Conservation (phyloP, 2,888 invertebrate species). For the Cerceris rybyensis region DNA sequence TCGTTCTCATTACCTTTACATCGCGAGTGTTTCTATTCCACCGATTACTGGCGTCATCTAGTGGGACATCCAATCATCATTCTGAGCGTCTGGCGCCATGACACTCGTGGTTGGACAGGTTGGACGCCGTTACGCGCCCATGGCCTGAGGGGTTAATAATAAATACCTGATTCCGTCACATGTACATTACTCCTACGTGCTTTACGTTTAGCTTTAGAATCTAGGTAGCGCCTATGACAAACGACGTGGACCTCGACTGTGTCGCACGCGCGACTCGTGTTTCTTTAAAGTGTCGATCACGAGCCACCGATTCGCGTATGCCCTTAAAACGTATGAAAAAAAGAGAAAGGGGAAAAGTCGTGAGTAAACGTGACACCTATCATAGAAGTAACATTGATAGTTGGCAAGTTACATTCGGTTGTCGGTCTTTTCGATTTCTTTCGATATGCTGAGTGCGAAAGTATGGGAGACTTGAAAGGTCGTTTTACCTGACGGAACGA, state of each 20-base stretch:
- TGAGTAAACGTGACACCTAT: background rate
- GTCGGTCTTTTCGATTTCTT: background rate
- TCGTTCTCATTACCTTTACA: too few relatives aligned
- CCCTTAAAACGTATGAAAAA: constrained; percentile 46
- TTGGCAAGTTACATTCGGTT: background rate
- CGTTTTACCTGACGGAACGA: constrained; percentile 28
- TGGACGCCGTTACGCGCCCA: constrained; percentile 54
- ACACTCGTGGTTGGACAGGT: constrained; percentile 27
- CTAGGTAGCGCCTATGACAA: constrained; percentile 49
- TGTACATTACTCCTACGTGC: constrained; percentile 39
- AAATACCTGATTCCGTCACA: constrained; percentile 56
- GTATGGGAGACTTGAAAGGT: constrained; percentile 1
- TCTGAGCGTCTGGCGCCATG: constrained; percentile 33
- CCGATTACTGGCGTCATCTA: constrained; percentile 26
- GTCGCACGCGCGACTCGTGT: constrained; percentile 34
- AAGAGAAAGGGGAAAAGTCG: constrained; percentile 35
- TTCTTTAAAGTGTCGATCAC: constrained; percentile 17
- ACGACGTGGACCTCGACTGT: constrained; percentile 35
- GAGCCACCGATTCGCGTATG: constrained; percentile 28
- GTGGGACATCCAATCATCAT: background rate
- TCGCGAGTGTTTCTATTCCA: too few relatives aligned
- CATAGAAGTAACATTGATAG: background rate
- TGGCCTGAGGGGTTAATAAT: constrained; percentile 61
- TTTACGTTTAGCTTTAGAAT: constrained; percentile 47
- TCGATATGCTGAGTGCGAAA: background rate